Evolutionary conservation across 2,113 vertebrate genomes (phyloP), one percentile per base, ranked within the genome.

Genomic region (Dunckerocampus dactyliophorus): DNA sequence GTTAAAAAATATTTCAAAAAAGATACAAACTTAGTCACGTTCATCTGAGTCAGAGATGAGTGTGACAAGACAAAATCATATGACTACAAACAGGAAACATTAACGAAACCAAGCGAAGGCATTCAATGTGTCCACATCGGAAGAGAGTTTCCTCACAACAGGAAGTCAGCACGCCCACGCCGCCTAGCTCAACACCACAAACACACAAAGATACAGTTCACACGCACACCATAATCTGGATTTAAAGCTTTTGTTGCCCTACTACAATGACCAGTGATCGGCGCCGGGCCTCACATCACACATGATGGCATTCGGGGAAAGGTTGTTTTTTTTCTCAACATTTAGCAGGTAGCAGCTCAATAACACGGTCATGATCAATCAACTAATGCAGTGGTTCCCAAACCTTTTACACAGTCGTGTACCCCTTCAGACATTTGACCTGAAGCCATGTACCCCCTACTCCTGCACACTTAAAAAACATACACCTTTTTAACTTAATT

Each of bases 91-190:
- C 46, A 74, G 22, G 14, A 47, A 77, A 69, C 58, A 69, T 70
- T 79, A 75, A 67, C 10, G 6, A 67, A 65, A 77, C 71, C 24
- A 28, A 34, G 34, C 17, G 28, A 20, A 50, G 21, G 14, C 12
- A 13, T 50, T 22, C n/a, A 52, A 65, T 43, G 59, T 79, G 65
- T 74, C 71, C 75, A 48, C 74, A 73, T 83, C 80, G 53, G 74
- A 81, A 73, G 80, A 79, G 57, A 58, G 76, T 85, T 83, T 82
- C 74, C 77, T 81, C 84, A 86, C 53, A 76, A 71, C 75, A 84
- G 84, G 80, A 86, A 86, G 72, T 75, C 74, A 77, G 56, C 9
- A 58, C 82, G 14, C 71, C 65, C 65, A 72, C 82, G 22, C 55
- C 65, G 49, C n/a, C 54, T 17, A 7, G 34, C 54, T 20, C 34